Percentiles rank a stretch among this genome's conserved stretches.
phyloP scores from a whole-genome alignment of 2,888 invertebrate species.

The Noctua janthe region DNA sequence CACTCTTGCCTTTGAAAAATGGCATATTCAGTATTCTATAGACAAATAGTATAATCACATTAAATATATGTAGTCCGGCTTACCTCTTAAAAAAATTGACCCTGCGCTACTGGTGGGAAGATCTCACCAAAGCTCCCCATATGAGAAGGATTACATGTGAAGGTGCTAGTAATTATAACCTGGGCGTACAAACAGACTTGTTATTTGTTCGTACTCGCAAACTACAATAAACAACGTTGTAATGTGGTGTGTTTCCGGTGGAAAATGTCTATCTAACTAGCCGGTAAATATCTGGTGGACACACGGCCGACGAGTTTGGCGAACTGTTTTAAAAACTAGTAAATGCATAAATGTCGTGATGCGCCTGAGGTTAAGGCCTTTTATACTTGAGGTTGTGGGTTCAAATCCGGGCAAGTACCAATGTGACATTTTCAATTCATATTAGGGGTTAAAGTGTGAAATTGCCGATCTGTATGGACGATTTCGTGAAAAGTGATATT shows the following conservation, averaged over 20 bases:
- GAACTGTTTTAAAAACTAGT: neutral
- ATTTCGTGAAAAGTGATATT: no score
- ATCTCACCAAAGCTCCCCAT: constrained; percentile 7
- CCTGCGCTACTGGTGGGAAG: neutral
- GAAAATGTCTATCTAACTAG: constrained; percentile 72
- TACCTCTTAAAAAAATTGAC: no score
- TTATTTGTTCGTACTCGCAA: constrained; percentile 65
- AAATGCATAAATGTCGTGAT: neutral
- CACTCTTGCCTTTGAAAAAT: no score
- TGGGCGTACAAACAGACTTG: constrained; percentile 45
- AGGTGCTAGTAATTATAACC: constrained; percentile 65
- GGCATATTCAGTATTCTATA: no score
- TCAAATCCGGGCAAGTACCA: neutral
- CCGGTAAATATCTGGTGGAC: constrained; percentile 68
- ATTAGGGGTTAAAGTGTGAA: no score
- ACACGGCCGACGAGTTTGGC: constrained; percentile 54
- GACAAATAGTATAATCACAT: no score
- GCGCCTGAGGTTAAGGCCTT: no score
- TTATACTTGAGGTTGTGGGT: neutral
- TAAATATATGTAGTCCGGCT: no score
- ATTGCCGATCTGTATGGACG: no score
- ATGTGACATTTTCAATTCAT: neutral
- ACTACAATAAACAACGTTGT: constrained; percentile 76
- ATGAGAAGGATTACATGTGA: constrained; percentile 16
- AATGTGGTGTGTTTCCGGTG: constrained; percentile 80